Conservation (phyloP, 1,140 invertebrate genomes). For the Pseudomyrmex cubaensis region DNA sequence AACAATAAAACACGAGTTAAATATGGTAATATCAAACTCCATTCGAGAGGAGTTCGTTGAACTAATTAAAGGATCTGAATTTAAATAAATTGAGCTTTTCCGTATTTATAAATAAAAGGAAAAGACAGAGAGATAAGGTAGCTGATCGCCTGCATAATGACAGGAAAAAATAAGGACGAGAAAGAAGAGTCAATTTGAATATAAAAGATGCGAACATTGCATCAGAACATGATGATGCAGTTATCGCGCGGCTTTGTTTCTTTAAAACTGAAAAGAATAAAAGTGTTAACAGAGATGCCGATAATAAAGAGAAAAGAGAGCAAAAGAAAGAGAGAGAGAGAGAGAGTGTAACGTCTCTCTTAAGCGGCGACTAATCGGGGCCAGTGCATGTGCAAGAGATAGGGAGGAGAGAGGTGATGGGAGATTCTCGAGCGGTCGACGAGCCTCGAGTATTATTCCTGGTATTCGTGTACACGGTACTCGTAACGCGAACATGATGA, state of each 20-base stretch:
- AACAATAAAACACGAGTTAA: not conserved
- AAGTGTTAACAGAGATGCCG: too few species aligned
- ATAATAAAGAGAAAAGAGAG: not conserved
- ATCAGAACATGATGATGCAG: constrained; percentile 68
- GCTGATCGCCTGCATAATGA: constrained; percentile 4
- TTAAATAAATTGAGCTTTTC: constrained; percentile 46
- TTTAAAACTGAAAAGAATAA: constrained; percentile 22
- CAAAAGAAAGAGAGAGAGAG: not conserved
- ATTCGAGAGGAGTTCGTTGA: constrained; percentile 18
- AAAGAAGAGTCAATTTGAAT: constrained; percentile 62
- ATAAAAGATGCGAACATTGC: constrained; percentile 65
- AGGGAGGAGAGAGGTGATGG: not conserved
- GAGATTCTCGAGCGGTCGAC: constrained; percentile 48
- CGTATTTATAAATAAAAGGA: not conserved
- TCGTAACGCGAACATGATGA: constrained; percentile 16
- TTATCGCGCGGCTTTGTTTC: constrained; percentile 56
- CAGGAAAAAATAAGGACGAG: not conserved
- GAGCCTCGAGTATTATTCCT: constrained; percentile 69
- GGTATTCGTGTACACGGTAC: constrained; percentile 55
- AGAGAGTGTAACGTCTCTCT: constrained; percentile 56
- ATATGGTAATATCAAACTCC: constrained; percentile 13
- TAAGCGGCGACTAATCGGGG: constrained; percentile 70
- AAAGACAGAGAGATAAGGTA: not conserved
- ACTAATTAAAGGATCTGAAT: not conserved
- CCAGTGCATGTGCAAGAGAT: constrained; percentile 50